Percentiles rank a stretch among this genome's conserved stretches.
Evolutionary conservation across 2,797 vertebrate species (phyloP).

Genomic region (Hemitrygon akajei): DNA sequence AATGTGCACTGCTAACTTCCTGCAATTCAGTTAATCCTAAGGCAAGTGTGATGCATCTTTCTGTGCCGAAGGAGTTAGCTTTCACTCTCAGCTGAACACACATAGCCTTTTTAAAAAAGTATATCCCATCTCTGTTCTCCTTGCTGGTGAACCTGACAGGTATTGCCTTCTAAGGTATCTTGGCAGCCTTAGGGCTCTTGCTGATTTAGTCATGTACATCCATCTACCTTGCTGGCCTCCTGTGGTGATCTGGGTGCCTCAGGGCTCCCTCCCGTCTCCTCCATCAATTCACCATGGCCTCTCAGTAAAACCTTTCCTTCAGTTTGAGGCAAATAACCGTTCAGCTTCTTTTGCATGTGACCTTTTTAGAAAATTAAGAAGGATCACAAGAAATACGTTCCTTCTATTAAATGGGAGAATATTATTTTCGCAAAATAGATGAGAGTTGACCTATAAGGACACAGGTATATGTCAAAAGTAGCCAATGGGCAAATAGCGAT

Average conservation of each 20-base stretch:
- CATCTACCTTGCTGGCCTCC: slow-evolving; percentile 48
- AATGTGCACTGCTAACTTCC: background rate
- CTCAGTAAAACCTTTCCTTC: slow-evolving; percentile 32
- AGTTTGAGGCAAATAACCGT: background rate
- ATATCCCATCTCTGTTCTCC: slow-evolving; percentile 47
- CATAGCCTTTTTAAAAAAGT: slow-evolving; percentile 62
- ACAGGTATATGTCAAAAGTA: background rate
- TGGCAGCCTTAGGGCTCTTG: slow-evolving; percentile 52
- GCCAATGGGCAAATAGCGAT: background rate
- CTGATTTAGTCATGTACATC: slow-evolving; percentile 58
- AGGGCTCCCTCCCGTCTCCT: slow-evolving; percentile 18
- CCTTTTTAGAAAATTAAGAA: background rate
- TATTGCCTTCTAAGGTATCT: slow-evolving; percentile 57
- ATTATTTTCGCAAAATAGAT: background rate
- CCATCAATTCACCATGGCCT: background rate
- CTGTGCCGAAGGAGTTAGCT: slow-evolving; percentile 46
- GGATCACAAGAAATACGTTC: background rate
- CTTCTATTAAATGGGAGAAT: background rate
- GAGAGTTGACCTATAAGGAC: background rate
- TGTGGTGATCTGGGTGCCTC: slow-evolving; percentile 36
- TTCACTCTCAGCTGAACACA: slow-evolving; percentile 60
- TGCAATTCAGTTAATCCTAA: background rate
- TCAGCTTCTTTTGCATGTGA: background rate
- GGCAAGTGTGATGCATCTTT: slow-evolving; percentile 57
- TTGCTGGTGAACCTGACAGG: slow-evolving; percentile 53